These are phyloP conservation scores for Uloborus diversus DNA, from an alignment of 1,140 invertebrate species.

Conservation along the genomic window DNA sequence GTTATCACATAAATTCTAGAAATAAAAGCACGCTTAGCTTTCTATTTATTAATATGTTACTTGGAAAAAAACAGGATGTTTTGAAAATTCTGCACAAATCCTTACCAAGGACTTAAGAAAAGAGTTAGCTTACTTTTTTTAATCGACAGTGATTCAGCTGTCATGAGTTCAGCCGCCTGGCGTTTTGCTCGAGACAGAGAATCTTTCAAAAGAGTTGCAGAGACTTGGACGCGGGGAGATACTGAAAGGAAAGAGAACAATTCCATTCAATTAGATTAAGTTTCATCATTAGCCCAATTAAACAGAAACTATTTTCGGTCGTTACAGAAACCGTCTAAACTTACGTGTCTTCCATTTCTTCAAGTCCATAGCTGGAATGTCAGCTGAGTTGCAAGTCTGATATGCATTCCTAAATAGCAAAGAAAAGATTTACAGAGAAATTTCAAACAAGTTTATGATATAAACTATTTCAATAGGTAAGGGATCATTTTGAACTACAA, in stretches of 20 bases:
- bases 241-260: slow-evolving; percentile 26
- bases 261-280: no score
- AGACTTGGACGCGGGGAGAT: slow-evolving; percentile 46
- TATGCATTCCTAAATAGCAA: slow-evolving; percentile 72
- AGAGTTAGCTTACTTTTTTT: slow-evolving; percentile 14
- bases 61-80: neutral
- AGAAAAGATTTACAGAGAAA: no score
- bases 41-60: neutral
- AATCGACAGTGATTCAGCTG: slow-evolving; percentile 28
- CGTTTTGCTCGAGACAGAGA: slow-evolving; percentile 49
- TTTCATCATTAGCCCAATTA: no score
- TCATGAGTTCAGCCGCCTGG: slow-evolving; percentile 31
- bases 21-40: neutral
- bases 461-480: no score
- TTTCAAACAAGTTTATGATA: no score
- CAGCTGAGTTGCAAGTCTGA: slow-evolving; percentile 74
- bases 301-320: no score
- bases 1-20: neutral
- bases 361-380: slow-evolving; percentile 64
- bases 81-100: neutral
- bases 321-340: no score
- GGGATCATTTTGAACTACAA: no score
- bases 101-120: neutral
- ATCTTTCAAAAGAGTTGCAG: slow-evolving; percentile 43
- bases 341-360: slow-evolving; percentile 60